These are phyloP conservation scores for Anguilla marmorata DNA, from an alignment of 2,797 vertebrate genomes.

Conservation along the genomic window DNA sequence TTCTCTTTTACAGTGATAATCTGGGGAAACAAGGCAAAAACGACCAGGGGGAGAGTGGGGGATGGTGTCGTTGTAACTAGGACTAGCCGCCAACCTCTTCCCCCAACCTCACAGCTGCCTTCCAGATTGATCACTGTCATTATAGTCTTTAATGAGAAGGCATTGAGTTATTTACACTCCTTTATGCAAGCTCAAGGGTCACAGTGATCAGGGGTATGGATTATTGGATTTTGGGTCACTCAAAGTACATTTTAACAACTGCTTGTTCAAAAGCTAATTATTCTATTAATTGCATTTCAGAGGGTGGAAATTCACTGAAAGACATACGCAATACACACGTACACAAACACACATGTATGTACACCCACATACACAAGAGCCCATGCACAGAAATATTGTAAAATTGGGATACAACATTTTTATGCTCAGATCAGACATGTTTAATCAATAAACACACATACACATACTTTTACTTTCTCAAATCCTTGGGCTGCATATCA, in stretches of 20 bases:
- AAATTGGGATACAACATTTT: not conserved
- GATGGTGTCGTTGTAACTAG: conserved; percentile 6
- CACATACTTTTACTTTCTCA: not conserved
- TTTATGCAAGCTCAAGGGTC: conserved; percentile 62
- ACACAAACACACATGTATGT: not conserved
- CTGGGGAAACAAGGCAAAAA: not conserved
- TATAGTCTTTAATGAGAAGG: conserved; percentile 73
- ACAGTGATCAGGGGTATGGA: conserved; percentile 63
- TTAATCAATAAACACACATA: not conserved
- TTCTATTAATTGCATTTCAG: conserved; percentile 40
- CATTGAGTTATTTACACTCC: conserved; percentile 71
- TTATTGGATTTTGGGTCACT: conserved; percentile 57
- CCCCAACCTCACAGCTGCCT: conserved; percentile 45
- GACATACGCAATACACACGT: not conserved
- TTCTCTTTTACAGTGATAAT: conserved; percentile 1
- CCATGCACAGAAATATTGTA: not conserved
- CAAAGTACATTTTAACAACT: conserved; percentile 70
- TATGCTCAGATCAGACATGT: not conserved
- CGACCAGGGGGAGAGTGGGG: not conserved
- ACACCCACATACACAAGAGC: not conserved
- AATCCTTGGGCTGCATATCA: not conserved
- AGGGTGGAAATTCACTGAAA: conserved; percentile 40
- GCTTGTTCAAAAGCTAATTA: conserved; percentile 62
- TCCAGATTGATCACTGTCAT: conserved; percentile 74
- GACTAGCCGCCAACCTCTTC: conserved; percentile 44